Evolutionary conservation across 2,888 invertebrate genomes (phyloP), one percentile per base, ranked within the genome.

Genomic region (Alitta virens): DNA sequence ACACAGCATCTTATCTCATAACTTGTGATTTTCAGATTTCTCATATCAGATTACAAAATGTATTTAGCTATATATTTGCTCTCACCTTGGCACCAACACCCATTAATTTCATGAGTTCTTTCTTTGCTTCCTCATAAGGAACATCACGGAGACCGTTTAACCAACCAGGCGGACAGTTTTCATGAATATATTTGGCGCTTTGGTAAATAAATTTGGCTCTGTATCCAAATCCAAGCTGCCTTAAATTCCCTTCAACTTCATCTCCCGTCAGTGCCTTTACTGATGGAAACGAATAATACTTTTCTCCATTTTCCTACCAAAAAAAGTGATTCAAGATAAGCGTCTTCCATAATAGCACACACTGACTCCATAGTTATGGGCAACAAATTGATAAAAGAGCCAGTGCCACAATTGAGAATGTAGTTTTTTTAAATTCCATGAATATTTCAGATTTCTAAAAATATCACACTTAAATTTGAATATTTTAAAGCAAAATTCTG

Each of bases 11-110:
- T n/a, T n/a, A n/a, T n/a, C n/a, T n/a, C n/a, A n/a, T n/a, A n/a
- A n/a, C n/a, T n/a, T n/a, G n/a, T n/a, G n/a, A n/a, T n/a, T n/a
- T n/a, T n/a, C n/a, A n/a, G n/a, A n/a, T n/a, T n/a, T n/a, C n/a
- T n/a, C n/a, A n/a, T n/a, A n/a, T n/a, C n/a, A n/a, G n/a, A n/a
- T n/a, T n/a, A n/a, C n/a, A n/a, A n/a, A n/a, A n/a, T n/a, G n/a
- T n/a, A n/a, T n/a, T n/a, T n/a, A n/a, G n/a, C n/a, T n/a, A n/a
- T n/a, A n/a, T n/a, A n/a, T n/a, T n/a, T n/a, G n/a, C n/a, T n/a
- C n/a, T n/a, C n/a, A 91, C 94, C 88, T 98, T 98, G 9, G 92
- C 90, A 1, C 98, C 98, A 72, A 99, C 89, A 12, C 98, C 98
- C 69, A 89, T 88, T 38, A 98, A 82, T 65, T 87, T 86, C 83